phyloP scores from a whole-genome alignment of 2,888 invertebrate species.

The Heliothis peltigera region DNA sequence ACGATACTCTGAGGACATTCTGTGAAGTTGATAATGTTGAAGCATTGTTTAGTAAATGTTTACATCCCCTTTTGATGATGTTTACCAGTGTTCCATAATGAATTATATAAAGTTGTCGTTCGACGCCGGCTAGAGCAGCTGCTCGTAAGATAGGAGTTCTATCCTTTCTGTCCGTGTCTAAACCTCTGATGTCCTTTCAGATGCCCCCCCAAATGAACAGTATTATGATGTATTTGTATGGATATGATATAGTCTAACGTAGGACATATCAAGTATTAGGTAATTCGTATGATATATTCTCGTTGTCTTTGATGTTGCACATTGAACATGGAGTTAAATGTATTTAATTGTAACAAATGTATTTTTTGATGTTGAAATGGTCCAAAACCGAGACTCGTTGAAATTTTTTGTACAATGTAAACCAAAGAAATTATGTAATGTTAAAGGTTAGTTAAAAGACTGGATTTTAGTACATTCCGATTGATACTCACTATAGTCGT shows the following conservation, averaged over 20 bases:
- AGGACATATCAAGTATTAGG: conserved; percentile 65
- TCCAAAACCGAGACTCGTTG: conserved; percentile 62
- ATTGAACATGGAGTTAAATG: conserved; percentile 61
- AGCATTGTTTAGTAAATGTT: conserved; percentile 45
- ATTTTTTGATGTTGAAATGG: conserved; percentile 73
- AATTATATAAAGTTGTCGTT: conserved; percentile 44
- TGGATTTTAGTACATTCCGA: conserved; percentile 69
- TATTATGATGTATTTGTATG: conserved; percentile 60
- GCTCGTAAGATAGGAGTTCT: conserved; percentile 49
- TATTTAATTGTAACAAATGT: conserved; percentile 66
- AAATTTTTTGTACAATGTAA: conserved; percentile 60
- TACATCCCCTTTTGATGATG: conserved; percentile 42
- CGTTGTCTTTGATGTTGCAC: conserved; percentile 62
- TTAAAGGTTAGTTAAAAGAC: conserved; percentile 67
- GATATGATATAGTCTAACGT: conserved; percentile 52
- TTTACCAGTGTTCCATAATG: conserved; percentile 43
- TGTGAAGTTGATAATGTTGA: conserved; percentile 45
- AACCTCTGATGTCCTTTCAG: conserved; percentile 58
- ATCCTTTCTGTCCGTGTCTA: conserved; percentile 45
- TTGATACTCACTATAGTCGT: conserved; percentile 57
- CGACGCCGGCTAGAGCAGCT: conserved; percentile 32
- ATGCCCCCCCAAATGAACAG: conserved; percentile 56
- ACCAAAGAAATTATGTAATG: conserved; percentile 61
- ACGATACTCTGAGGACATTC: conserved; percentile 22
- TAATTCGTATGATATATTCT: conserved; percentile 62